Conservation (phyloP, 2,113 vertebrate species). For the Lethenteron reissneri region DNA sequence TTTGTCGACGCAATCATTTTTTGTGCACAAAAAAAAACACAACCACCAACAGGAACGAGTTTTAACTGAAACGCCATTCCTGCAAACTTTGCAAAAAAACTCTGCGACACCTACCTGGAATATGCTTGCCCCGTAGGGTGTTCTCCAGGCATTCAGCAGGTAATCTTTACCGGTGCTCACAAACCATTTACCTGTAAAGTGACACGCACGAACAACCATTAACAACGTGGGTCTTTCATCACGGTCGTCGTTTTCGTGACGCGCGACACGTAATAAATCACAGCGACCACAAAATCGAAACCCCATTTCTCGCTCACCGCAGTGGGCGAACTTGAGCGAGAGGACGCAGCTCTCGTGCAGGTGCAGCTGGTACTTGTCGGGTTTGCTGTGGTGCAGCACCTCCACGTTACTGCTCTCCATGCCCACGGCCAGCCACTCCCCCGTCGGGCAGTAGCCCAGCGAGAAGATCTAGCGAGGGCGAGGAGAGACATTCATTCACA, state of each 20-base stretch:
- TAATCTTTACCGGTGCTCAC: constrained; percentile 54
- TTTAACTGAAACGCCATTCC: too few species aligned
- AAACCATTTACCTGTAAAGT: constrained; percentile 44
- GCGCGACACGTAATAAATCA: too few species aligned
- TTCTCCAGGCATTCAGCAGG: constrained; percentile 39
- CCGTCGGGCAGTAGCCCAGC: constrained; percentile 31
- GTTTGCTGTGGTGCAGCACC: constrained; percentile 29
- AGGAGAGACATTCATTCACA: background rate
- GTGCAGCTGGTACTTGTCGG: constrained; percentile 30
- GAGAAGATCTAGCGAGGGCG: constrained; percentile 18
- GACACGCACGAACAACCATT: too few species aligned
- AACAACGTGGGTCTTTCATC: too few species aligned
- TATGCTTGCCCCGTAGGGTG: constrained; percentile 34
- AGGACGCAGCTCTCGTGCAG: constrained; percentile 30
- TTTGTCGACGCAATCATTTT: too few species aligned
- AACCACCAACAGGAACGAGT: too few species aligned
- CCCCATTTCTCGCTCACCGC: constrained; percentile 17
- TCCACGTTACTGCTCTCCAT: constrained; percentile 49
- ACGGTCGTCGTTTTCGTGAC: too few species aligned
- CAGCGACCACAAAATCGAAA: too few species aligned
- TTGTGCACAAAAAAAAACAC: too few species aligned
- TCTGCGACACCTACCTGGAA: constrained; percentile 32
- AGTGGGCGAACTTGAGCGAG: constrained; percentile 37
- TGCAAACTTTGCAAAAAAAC: too few species aligned
- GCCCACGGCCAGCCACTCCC: constrained; percentile 41